Base-by-base conservation (phyloP, 2,797 vertebrate genomes). In the Poeciliopsis infans region DNA sequence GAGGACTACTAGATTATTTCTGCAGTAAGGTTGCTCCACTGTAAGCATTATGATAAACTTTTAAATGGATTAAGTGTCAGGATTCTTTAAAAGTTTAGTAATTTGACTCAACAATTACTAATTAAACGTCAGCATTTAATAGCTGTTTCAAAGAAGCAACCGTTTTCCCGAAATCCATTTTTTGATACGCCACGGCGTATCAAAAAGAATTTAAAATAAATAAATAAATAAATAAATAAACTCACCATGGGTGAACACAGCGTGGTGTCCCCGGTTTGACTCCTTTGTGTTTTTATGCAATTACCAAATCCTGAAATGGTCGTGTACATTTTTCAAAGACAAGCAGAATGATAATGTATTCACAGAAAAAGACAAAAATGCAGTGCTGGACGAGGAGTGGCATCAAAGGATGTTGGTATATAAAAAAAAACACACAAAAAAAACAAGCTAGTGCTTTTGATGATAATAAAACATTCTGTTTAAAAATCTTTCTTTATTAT, bases 381-480 rank as follows among this genome's bases (percentile, higher is more conserved):
- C 77, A 80, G 13, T 79, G 25, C 47, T 74, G 47, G 49, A 78
- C 47, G 74, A 75, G 49, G 71, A 89, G 74, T 47, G 55, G 71
- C 59, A 84, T 83, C 71, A 61, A 74, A 83, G 59, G 75, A 79
- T 83, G 82, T 84, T 79, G 4, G 12, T 2, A 43, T 11, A 13
- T 31, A 31, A 43, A 43, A 5, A 5, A 4, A 36, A 36, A 0
- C 4, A 36, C 0, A 5, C 5, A 36, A 49, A 49, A 49, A 49
- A 20, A 51, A 20, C 20, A 51, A 18, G 78, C 46, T 33, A 39
- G 41, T 47, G 51, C 79, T 83, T 51, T 81, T 79, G 82, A 46
- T 68, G 47, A 36, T 25, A 0, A 86, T 91, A 59, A 89, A 92
- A 90, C 84, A 90, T 90, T 91, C 87, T 79, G 70, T 91, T 51